phyloP scores from a whole-genome alignment of 1,140 invertebrate genomes.

The Trigoniulus corallinus region DNA sequence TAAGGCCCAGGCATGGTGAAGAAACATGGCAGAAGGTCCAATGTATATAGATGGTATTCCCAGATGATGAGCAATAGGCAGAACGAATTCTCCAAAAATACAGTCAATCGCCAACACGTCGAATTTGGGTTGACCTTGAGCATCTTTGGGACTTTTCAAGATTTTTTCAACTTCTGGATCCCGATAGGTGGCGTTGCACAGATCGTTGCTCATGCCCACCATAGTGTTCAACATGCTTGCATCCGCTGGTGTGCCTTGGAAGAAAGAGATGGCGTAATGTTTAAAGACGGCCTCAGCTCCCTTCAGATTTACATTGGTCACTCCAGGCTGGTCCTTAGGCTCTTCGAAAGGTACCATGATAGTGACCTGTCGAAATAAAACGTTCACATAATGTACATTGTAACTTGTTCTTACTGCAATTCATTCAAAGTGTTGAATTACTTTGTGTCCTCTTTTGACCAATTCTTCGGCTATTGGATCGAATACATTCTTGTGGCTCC shows the following conservation, averaged over 20 bases:
- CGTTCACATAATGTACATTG: too few species aligned
- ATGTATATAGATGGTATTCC: neutral
- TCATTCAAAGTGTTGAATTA: too few species aligned
- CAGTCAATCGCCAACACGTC: neutral
- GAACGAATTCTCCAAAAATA: neutral
- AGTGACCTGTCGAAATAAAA: too few species aligned
- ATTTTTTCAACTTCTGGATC: neutral
- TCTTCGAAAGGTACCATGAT: too few species aligned
- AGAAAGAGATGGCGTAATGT: neutral
- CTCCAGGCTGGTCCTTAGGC: too few species aligned
- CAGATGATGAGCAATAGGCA: neutral
- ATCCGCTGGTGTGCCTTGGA: neutral
- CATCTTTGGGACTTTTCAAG: neutral
- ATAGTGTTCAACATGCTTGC: neutral
- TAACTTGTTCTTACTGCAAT: too few species aligned
- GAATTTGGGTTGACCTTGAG: neutral
- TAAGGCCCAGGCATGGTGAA: too few species aligned
- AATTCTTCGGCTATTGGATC: neutral
- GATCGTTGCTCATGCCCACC: neutral
- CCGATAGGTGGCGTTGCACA: neutral
- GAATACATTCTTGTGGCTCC: neutral
- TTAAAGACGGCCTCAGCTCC: too few species aligned
- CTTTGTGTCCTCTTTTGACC: neutral
- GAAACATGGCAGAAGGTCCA: neutral
- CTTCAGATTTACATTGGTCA: too few species aligned